These are phyloP conservation scores for Mercenaria mercenaria DNA, from an alignment of 1,140 invertebrate genomes.

Conservation along the genomic window DNA sequence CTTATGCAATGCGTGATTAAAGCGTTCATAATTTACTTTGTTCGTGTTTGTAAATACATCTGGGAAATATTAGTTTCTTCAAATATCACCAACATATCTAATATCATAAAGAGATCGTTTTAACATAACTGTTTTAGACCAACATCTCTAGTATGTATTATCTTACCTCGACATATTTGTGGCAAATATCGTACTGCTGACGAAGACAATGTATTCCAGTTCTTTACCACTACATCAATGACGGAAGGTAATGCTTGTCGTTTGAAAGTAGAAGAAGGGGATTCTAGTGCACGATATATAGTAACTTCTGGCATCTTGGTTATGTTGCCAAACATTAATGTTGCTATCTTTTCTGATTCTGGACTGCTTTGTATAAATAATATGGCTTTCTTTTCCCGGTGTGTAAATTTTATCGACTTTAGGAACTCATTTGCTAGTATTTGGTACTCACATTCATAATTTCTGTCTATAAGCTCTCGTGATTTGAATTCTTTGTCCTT, in stretches of 20 bases:
- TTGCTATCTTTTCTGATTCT: background rate
- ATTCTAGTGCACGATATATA: background rate
- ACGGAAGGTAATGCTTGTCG: conserved; percentile 40
- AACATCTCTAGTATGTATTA: too few species aligned
- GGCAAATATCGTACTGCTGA: background rate
- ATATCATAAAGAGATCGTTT: too few species aligned
- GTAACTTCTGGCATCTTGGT: conserved; percentile 78
- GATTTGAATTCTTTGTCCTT: background rate
- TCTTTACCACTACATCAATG: background rate
- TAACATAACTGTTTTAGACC: too few species aligned
- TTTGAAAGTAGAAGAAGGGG: conserved; percentile 14
- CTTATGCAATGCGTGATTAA: too few species aligned
- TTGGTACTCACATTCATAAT: conserved; percentile 13
- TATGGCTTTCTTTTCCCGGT: background rate
- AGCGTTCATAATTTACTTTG: too few species aligned
- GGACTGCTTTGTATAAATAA: background rate
- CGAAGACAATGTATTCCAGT: background rate
- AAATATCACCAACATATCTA: too few species aligned
- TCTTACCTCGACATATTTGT: background rate
- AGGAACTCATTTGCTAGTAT: background rate
- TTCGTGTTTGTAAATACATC: too few species aligned
- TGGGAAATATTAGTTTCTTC: too few species aligned
- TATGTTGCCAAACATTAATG: conserved; percentile 64
- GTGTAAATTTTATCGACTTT: background rate
- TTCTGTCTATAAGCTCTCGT: background rate